phyloP scores from a whole-genome alignment of 2,888 invertebrate species.

The Lamellibrachia columna region DNA sequence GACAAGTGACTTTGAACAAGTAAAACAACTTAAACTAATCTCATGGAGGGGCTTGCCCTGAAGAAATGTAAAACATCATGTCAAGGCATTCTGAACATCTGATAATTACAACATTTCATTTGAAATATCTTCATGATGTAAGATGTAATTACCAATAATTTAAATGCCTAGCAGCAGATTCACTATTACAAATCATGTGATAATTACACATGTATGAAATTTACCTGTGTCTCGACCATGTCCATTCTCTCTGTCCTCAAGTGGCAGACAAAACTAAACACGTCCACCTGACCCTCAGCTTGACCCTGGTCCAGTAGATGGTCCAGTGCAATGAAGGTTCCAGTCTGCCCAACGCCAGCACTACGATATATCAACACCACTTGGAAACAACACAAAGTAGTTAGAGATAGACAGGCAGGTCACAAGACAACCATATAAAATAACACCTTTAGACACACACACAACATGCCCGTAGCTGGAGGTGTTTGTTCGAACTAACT shows the following conservation, averaged over 20 bases:
- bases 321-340: not conserved
- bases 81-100: too few species aligned
- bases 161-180: too few species aligned
- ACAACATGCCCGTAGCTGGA: too few species aligned
- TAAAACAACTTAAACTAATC: too few species aligned
- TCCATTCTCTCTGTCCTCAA: not conserved
- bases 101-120: too few species aligned
- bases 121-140: too few species aligned
- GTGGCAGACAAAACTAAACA: not conserved
- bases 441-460: not conserved
- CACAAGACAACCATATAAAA: not conserved
- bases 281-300: not conserved
- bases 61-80: too few species aligned
- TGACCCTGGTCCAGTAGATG: constrained; percentile 1
- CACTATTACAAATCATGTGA: too few species aligned
- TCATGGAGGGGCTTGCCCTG: too few species aligned
- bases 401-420: not conserved
- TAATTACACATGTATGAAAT: not conserved
- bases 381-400: not conserved
- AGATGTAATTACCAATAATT: too few species aligned
- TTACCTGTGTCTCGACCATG: not conserved
- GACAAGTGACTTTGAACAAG: too few species aligned
- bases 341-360: not conserved
- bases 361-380: not conserved
- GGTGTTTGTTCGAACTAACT: too few species aligned